Evolutionary conservation across 2,797 vertebrate genomes (phyloP), one percentile per base, ranked within the genome.

Genomic region (Sebastes iracundus): DNA sequence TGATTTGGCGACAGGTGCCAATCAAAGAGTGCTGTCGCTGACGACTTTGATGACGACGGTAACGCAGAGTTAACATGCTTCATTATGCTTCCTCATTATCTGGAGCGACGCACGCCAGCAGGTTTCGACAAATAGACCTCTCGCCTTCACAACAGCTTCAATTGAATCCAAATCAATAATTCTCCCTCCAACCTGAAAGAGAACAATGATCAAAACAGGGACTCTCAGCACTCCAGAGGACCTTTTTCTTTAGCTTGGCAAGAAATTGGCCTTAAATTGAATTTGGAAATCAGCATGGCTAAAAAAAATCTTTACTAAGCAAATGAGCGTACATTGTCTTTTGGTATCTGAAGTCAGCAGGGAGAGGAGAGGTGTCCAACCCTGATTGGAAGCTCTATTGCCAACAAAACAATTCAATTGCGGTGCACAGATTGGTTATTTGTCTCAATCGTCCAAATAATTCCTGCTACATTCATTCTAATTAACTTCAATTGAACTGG

Each of bases 401-500:
- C 94, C 92, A 93, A 85, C 85, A 93, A 90, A 92, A 93, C 95
- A 96, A 93, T 94, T 95, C 81, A 86, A 90, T 93, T 72, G 88
- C 84, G 75, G 88, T 78, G 93, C 95, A 92, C 76, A 94, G 92
- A 96, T 90, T 94, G 95, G 96, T 93, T 95, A 91, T 95, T 96
- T 95, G 91, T 95, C 96, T 96, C 91, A 89, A 88, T 93, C 87
- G 23, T 82, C 93, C 67, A 85, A 94, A 93, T 90, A 93, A 95
- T 90, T 93, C 94, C 93, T 93, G 74, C 87, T 89, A 90, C 88
- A 95, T 94, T 92, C 73, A 90, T 96, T 96, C 95, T 96, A 97
- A 97, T 97, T 96, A 96, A 96, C 94, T 95, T 94, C 84, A 94
- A 94, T 88, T 93, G 94, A 95, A 88, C 90, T 86, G 93, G 85